Evolutionary conservation across 2,888 invertebrate genomes (phyloP), one percentile per base, ranked within the genome.

Genomic region (Caenorhabditis uteleia): DNA sequence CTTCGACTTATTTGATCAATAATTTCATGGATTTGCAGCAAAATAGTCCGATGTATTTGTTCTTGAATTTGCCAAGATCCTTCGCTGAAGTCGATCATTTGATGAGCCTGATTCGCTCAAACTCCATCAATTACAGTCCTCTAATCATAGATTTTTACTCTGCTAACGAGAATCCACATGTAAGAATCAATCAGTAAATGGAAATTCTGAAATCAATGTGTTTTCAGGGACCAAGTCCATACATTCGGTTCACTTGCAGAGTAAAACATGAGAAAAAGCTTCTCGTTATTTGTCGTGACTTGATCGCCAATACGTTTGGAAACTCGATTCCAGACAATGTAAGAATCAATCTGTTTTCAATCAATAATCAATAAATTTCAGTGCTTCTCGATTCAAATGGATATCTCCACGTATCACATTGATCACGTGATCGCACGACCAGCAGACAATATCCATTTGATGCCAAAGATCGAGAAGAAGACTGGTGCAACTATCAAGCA

Each of bases 371-470:
- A n/a, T n/a, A 25, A 31, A n/a, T 50, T 58, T 31, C 43, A 59
- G 53, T 20, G 21, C 2, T 60, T 60, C 14, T 34, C 40, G 5
- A n/a, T 55, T 18, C 44, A 49, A 27, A 55, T 47, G 27, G 43
- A 47, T 12, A 16, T 62, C 18, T 42, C 62, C 1, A 43, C 47
- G 4, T 57, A n/a, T 27, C 51, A 57, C 18, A n/a, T 48, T 5
- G 64, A 64, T 10, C 54, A 54, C 16, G 43, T 64, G 8, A n/a
- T 58, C 21, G 49, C 58, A 6, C 34, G 25, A 6, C 14, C 57
- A 10, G 8, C 34, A 8, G 45, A 23, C 18, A 42, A 34, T 18
- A 14, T 16, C 8, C 27, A 10, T 33, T 10, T 51, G 10, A 36
- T 12, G 36, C 33, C 45, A 27, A 23, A 36, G 36, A 38, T 54